phyloP scores from a whole-genome alignment of 1,140 invertebrate species.

The Papilio helenus region DNA sequence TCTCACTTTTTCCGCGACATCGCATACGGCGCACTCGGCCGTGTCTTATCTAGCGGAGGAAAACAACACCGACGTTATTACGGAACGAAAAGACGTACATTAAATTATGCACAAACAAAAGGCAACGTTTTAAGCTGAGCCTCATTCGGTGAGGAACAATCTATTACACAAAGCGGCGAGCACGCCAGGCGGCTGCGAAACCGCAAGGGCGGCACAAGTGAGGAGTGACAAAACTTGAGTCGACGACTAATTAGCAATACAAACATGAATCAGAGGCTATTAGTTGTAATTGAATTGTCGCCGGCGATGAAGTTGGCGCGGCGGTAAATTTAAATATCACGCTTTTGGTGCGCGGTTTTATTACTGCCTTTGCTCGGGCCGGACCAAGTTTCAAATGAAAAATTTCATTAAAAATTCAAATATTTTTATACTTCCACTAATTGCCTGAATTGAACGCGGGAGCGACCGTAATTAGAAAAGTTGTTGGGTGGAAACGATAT shows the following conservation, averaged over 20 bases:
- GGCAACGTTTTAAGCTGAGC: constrained; percentile 23
- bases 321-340: constrained; percentile 80
- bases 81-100: constrained; percentile 26
- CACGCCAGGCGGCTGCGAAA: background rate
- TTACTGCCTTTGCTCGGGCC: constrained; percentile 51
- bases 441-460: constrained; percentile 34
- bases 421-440: constrained; percentile 38
- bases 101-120: constrained; percentile 36
- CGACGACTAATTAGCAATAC: constrained; percentile 80
- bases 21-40: constrained; percentile 1
- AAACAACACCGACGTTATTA: constrained; percentile 3
- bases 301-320: constrained; percentile 70
- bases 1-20: background rate
- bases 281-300: constrained; percentile 82
- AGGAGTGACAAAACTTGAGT: constrained; percentile 81
- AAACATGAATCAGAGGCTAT: constrained; percentile 83
- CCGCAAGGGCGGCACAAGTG: constrained; percentile 58
- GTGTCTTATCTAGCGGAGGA: constrained; percentile 28
- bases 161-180: constrained; percentile 30
- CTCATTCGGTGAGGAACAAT: constrained; percentile 27
- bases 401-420: constrained; percentile 49
- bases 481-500: constrained; percentile 34
- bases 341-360: constrained; percentile 65
- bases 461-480: constrained; percentile 36
- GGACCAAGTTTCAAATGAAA: constrained; percentile 42